A percentile compares a stretch with the other conserved stretches of the same genome.
These are phyloP conservation scores for Tuberolachnus salignus DNA, from an alignment of 2,888 invertebrate species.

Conservation along the genomic window DNA sequence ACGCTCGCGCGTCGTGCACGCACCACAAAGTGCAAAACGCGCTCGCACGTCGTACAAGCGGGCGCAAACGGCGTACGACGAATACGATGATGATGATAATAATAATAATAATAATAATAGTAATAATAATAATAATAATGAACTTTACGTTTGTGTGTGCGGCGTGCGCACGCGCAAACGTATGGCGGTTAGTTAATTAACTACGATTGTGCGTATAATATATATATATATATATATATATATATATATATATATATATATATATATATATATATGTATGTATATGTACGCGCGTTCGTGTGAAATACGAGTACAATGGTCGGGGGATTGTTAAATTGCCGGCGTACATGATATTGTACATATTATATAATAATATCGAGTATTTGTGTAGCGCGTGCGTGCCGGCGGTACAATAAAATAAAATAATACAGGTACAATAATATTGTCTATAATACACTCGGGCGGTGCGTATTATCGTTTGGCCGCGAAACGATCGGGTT, in stretches of 20 bases:
- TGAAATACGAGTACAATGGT: conserved; percentile 2
- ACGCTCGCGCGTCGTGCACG: no score
- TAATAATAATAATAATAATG: no score
- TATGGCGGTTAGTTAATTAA: conserved; percentile 23
- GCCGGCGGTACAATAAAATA: neutral
- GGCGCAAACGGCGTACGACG: neutral
- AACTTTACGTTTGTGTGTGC: conserved; percentile 5
- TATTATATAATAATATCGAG: no score
- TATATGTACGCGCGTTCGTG: neutral
- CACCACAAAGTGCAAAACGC: no score
- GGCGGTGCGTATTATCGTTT: conserved; percentile 30
- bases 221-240: neutral
- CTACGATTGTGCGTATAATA: neutral
- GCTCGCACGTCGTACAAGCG: neutral
- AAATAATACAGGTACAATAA: no score
- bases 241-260: neutral
- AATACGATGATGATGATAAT: neutral
- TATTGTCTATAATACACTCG: no score
- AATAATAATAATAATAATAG: no score
- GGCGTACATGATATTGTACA: neutral
- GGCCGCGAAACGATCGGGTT: neutral
- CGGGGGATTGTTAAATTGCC: conserved; percentile 31
- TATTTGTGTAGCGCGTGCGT: neutral
- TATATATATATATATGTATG: neutral
- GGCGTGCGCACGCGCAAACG: neutral